Conservation (phyloP, 1,140 invertebrate genomes). For the Scaptodrosophila lebanonensis region DNA sequence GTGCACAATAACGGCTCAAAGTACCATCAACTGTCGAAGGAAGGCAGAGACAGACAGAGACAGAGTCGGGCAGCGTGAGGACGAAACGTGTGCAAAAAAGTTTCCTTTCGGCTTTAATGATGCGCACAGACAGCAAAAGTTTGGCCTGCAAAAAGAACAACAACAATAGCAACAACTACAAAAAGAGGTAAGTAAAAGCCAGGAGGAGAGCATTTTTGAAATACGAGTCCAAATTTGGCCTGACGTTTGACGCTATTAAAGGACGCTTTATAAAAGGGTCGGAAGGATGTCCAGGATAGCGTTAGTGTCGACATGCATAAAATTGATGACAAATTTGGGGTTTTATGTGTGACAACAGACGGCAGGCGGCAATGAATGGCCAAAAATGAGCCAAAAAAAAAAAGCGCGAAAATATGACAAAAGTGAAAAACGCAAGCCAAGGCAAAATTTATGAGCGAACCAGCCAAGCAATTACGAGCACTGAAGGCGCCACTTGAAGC, state of each 20-base stretch:
- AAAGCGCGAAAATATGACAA: constrained; percentile 28
- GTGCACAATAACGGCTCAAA: constrained; percentile 56
- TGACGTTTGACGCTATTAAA: too few relatives aligned
- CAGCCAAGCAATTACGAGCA: constrained; percentile 43
- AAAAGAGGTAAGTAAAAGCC: too few relatives aligned
- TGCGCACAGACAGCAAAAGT: constrained; percentile 53
- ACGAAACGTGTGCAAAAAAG: constrained; percentile 52
- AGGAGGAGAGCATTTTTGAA: too few relatives aligned
- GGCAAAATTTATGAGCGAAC: constrained; percentile 28
- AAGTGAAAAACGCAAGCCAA: constrained; percentile 29
- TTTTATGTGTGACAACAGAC: constrained; percentile 41
- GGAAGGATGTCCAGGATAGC: constrained; percentile 13
- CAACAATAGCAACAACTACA: constrained; percentile 18
- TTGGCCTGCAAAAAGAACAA: constrained; percentile 3
- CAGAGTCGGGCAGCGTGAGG: constrained; percentile 11
- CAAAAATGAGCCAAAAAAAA: not conserved
- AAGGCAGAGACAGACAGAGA: not conserved
- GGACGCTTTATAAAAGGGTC: constrained; percentile 7
- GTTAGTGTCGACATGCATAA: constrained; percentile 41
- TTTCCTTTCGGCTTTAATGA: constrained; percentile 59
- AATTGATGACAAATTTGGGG: constrained; percentile 62
- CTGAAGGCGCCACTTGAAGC: constrained; percentile 27
- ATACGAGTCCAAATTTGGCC: too few relatives aligned
- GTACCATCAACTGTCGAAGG: constrained; percentile 45
- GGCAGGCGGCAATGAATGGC: not conserved